Percentiles rank a stretch among this genome's conserved stretches.
Evolutionary conservation across 2,888 invertebrate species (phyloP).

Genomic region (Leucozona laternaria): DNA sequence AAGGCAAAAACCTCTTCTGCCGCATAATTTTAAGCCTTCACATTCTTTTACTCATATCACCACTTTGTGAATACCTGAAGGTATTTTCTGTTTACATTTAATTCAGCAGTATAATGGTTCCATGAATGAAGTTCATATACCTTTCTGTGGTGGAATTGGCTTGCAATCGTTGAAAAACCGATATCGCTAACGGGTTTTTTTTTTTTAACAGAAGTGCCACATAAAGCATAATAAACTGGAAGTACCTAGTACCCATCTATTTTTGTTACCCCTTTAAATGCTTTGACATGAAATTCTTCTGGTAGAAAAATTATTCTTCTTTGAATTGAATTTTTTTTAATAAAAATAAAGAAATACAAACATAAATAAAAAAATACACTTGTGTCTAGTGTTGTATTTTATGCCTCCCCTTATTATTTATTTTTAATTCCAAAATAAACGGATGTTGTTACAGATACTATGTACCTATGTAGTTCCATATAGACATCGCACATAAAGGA

Average conservation of each 20-base stretch:
- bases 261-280: neutral
- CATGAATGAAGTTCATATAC: neutral
- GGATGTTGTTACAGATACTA: no score
- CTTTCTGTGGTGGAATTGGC: neutral
- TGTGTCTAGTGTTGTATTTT: no score
- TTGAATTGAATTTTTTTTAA: no score
- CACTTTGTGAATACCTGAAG: neutral
- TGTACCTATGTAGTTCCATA: no score
- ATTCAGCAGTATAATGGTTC: neutral
- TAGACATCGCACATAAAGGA: no score
- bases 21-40: neutral
- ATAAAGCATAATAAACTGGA: neutral
- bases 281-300: neutral
- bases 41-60: conserved; percentile 1
- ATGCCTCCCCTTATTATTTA: no score
- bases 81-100: conserved; percentile 1
- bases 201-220: neutral
- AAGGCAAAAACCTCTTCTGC: neutral
- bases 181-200: neutral
- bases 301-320: neutral
- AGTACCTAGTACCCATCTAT: neutral
- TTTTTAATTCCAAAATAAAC: no score
- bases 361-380: no score
- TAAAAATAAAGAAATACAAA: no score
- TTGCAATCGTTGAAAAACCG: neutral